These are phyloP conservation scores for Diarsia brunnea DNA, from an alignment of 2,888 invertebrate species.

Conservation along the genomic window DNA sequence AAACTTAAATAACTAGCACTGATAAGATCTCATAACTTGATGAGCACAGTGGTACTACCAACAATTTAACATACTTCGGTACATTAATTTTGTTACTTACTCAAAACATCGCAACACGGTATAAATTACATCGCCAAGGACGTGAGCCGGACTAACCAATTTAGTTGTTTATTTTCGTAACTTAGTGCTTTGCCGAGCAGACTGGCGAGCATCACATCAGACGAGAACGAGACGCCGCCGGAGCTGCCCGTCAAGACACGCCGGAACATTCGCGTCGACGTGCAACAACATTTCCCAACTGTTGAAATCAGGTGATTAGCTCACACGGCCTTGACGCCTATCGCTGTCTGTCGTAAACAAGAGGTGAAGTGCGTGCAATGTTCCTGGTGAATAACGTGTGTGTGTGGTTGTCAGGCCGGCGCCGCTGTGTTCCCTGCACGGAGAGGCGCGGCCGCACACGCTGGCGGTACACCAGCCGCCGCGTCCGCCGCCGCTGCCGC, in stretches of 20 bases:
- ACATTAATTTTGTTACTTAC: constrained; percentile 58
- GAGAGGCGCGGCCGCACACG: constrained; percentile 88
- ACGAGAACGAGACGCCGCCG: constrained; percentile 90
- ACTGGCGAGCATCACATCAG: constrained; percentile 86
- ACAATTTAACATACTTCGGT: constrained; percentile 44
- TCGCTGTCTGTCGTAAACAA: constrained; percentile 15
- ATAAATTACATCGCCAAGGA: constrained; percentile 54
- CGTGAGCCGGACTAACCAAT: constrained; percentile 37
- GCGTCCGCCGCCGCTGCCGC: constrained; percentile 97
- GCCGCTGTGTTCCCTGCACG: constrained; percentile 83
- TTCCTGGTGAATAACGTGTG: constrained; percentile 2
- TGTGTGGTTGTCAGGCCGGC: constrained; percentile 73
- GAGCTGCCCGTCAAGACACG: constrained; percentile 91
- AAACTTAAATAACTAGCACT: constrained; percentile 41
- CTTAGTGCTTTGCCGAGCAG: constrained; percentile 65
- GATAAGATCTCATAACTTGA: constrained; percentile 46
- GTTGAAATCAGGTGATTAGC: constrained; percentile 84
- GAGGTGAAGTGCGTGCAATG: constrained; percentile 21
- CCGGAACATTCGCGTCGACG: constrained; percentile 86
- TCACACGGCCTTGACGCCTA: constrained; percentile 42
- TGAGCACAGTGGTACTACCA: constrained; percentile 36
- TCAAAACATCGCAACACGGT: constrained; percentile 53
- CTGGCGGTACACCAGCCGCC: constrained; percentile 90
- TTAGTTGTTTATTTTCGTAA: constrained; percentile 62
- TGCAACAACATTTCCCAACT: constrained; percentile 86